These are phyloP conservation scores for Cygnus buccinator DNA, from an alignment of 2,113 vertebrate species.

Conservation along the genomic window DNA sequence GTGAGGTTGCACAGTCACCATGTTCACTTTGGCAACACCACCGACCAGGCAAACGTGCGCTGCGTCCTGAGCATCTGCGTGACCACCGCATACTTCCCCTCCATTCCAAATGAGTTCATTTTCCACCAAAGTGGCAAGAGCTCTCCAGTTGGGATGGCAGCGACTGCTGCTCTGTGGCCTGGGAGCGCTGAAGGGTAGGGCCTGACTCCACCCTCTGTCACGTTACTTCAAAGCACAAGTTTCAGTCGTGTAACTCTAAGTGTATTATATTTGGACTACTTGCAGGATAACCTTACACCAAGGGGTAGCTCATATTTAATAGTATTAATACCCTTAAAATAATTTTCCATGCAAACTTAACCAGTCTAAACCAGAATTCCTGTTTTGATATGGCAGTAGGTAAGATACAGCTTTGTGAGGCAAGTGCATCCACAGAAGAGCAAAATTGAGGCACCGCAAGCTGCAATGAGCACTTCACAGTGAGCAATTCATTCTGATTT, in stretches of 20 bases:
- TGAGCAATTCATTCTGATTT: neutral
- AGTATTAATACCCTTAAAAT: neutral
- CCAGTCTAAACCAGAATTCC: neutral
- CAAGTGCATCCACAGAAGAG: neutral
- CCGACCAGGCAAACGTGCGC: neutral
- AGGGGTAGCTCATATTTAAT: neutral
- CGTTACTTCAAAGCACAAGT: neutral
- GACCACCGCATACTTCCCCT: neutral
- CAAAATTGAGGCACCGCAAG: neutral
- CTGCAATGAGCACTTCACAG: neutral
- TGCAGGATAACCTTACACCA: neutral
- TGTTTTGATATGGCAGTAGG: neutral
- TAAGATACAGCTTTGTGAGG: neutral
- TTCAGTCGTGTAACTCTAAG: neutral
- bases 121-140: neutral
- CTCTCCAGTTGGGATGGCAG: neutral
- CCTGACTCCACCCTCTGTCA: neutral
- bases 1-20: conserved; percentile 15
- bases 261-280: accelerated
- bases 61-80: neutral
- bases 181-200: neutral
- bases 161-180: neutral
- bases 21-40: neutral
- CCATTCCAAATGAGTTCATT: neutral
- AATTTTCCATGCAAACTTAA: neutral